Base-by-base conservation (phyloP, 2,888 invertebrate species). In the Agrochola lychnidis region DNA sequence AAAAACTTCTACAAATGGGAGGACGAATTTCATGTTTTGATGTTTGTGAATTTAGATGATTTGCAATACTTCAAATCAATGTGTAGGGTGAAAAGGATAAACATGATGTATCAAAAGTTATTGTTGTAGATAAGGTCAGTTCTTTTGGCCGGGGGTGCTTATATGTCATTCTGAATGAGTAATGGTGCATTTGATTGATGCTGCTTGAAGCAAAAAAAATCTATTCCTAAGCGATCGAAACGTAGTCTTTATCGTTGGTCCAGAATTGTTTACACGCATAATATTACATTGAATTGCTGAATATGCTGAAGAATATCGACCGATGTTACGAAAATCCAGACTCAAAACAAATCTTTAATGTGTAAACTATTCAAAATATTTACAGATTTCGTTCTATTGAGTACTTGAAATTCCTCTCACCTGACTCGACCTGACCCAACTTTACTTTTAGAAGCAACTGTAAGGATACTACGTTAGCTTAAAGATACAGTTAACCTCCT, bases 11-110 rank as follows among this genome's bases (percentile, higher is more conserved):
- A 45, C 73, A 75, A 84, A 79, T 76, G 73, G 82, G 72, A 74
- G 77, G 73, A 88, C 79, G 81, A 89, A 90, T 88, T 87, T 86
- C 85, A 82, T 87, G 87, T 90, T 90, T 86, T 81, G 81, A 82
- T 77, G 78, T 85, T 76, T 81, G 84, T 76, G 79, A 88, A 87
- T 91, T 87, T 84, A 84, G 79, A 73, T 84, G 84, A 91, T 88
- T 89, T 87, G 78, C 80, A 78, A 88, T 87, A 76, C 76, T 84
- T 87, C 76, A 87, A 82, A 78, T 64, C 48, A 70, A 67, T 78
- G 70, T 63, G 76, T n/a, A 72, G 48, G 72, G 70, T 62, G 78
- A 51, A 66, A 63, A 36, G 30, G 67, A 51, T 68, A 84, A 80
- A 84, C 72, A 82, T 61, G 19, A 78, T 72, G 69, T 77, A 76